Percentiles rank a stretch among this genome's conserved stretches.
phyloP scores from a whole-genome alignment of 2,113 vertebrate genomes.

The Megalops atlanticus region DNA sequence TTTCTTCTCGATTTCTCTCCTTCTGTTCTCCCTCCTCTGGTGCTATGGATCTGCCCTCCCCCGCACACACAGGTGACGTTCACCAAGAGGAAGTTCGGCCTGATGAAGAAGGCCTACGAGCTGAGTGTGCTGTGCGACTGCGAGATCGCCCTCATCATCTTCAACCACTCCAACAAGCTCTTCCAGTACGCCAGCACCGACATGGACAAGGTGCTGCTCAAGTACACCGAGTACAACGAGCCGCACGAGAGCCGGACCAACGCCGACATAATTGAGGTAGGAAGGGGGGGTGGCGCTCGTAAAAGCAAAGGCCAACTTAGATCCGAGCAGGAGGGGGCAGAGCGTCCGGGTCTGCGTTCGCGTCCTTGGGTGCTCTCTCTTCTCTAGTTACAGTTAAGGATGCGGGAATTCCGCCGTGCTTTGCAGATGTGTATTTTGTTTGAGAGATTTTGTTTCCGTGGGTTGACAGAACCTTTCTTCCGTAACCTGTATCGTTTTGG shows the following conservation, averaged over 20 bases:
- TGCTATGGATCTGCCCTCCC: too few relatives aligned
- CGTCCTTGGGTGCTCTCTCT: background rate
- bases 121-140: constrained; percentile 84
- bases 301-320: background rate
- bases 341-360: background rate
- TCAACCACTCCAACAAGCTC: constrained; percentile 88
- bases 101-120: constrained; percentile 87
- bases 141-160: constrained; percentile 87
- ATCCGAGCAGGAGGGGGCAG: background rate
- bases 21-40: constrained; percentile 68
- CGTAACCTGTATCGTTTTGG: background rate
- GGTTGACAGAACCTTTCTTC: background rate
- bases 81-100: constrained; percentile 82
- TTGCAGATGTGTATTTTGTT: background rate
- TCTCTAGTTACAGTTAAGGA: background rate
- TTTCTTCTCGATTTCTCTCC: constrained; percentile 67
- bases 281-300: background rate
- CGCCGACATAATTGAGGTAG: constrained; percentile 84
- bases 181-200: constrained; percentile 89
- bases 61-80: constrained; percentile 78
- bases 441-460: background rate
- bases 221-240: constrained; percentile 88
- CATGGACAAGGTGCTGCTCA: constrained; percentile 90
- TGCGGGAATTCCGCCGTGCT: background rate
- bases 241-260: constrained; percentile 87